Conservation (phyloP, 2,888 invertebrate genomes). For the Emmelina monodactyla region DNA sequence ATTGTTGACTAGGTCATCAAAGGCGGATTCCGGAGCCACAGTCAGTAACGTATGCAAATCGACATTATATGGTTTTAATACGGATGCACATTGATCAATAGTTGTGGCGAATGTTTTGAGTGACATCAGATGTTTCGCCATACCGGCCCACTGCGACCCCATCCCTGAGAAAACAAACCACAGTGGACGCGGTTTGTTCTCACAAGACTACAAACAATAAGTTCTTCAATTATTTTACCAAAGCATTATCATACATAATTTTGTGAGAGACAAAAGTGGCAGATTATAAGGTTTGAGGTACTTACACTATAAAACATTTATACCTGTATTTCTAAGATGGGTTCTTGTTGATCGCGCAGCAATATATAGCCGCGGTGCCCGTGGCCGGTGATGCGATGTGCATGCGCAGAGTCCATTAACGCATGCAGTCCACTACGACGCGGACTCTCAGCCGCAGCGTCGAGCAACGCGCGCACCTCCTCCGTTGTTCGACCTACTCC, state of each 20-base stretch:
- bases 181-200: slow-evolving; percentile 74
- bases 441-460: slow-evolving; percentile 65
- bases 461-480: slow-evolving; percentile 73
- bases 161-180: slow-evolving; percentile 98
- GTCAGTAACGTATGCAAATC: slow-evolving; percentile 84
- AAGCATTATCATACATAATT: too few species aligned
- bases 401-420: slow-evolving; percentile 78
- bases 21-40: slow-evolving; percentile 77
- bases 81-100: slow-evolving; percentile 77
- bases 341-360: slow-evolving; percentile 38
- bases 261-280: too few species aligned
- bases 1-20: slow-evolving; percentile 86
- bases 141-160: slow-evolving; percentile 98
- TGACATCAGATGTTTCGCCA: slow-evolving; percentile 87
- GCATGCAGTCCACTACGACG: slow-evolving; percentile 79
- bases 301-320: too few species aligned
- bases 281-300: too few species aligned
- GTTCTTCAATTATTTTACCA: too few species aligned
- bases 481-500: slow-evolving; percentile 83
- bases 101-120: slow-evolving; percentile 83
- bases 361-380: slow-evolving; percentile 83
- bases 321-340: slow-evolving; percentile 24
- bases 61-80: slow-evolving; percentile 79
- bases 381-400: slow-evolving; percentile 76
- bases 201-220: too few species aligned